These are phyloP conservation scores for Typhlichthys eigenmanni DNA, from an alignment of 2,797 vertebrate genomes.

Conservation along the genomic window DNA sequence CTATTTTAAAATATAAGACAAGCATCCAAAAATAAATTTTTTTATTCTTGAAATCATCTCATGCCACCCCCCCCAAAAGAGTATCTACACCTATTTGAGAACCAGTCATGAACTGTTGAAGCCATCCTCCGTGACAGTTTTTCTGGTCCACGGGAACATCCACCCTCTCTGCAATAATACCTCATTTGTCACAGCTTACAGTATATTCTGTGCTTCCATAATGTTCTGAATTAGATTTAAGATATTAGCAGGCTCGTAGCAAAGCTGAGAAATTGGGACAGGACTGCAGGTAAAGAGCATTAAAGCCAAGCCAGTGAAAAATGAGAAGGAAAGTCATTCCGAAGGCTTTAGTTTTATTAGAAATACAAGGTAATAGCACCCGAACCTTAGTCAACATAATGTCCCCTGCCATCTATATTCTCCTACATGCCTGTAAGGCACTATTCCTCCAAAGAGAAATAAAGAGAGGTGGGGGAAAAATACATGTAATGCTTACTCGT, in stretches of 20 bases:
- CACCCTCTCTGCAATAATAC: conserved; percentile 60
- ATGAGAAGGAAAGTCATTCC: conserved; percentile 63
- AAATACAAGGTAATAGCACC: conserved; percentile 73
- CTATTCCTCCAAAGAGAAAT: conserved; percentile 60
- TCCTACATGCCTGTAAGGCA: conserved; percentile 67
- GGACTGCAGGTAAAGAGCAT: conserved; percentile 68
- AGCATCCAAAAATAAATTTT: no score
- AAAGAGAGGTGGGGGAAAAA: conserved; percentile 57
- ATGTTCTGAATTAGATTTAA: conserved; percentile 62
- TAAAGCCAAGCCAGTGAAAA: conserved; percentile 75
- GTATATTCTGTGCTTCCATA: conserved; percentile 50
- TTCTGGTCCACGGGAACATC: conserved; percentile 45
- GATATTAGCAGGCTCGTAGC: conserved; percentile 62
- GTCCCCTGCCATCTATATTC: conserved; percentile 65
- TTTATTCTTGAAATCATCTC: no score
- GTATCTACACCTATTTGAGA: neutral
- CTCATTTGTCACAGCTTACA: conserved; percentile 58
- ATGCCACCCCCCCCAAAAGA: no score
- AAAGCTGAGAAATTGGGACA: conserved; percentile 60
- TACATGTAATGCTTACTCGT: conserved; percentile 70
- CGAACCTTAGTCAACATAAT: conserved; percentile 76
- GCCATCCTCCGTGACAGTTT: conserved; percentile 41
- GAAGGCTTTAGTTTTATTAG: conserved; percentile 72
- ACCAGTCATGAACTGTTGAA: neutral
- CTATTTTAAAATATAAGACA: no score